phyloP scores from a whole-genome alignment of 2,888 invertebrate genomes.

The Mesodorylaimus sp. region DNA sequence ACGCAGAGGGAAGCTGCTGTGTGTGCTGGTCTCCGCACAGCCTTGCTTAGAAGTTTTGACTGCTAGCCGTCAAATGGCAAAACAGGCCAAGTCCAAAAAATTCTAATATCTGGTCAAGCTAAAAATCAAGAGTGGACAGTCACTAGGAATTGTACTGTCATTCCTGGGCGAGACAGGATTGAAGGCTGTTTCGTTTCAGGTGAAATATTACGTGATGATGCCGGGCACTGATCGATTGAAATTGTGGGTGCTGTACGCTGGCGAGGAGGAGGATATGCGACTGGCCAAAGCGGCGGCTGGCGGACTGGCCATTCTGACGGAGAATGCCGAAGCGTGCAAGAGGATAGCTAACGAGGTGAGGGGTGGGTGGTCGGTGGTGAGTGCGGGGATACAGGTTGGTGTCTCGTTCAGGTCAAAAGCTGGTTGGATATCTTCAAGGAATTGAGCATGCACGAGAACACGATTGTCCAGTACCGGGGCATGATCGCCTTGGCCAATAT shows the following conservation, averaged over 20 bases:
- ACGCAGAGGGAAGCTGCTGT: no score
- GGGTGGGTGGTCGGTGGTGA: not conserved
- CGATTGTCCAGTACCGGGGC: slow-evolving; percentile 24
- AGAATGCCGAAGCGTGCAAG: slow-evolving; percentile 15
- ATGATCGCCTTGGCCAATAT: slow-evolving; percentile 25
- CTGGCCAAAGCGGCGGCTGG: slow-evolving; percentile 17
- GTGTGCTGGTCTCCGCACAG: no score
- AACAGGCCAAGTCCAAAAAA: no score
- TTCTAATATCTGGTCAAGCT: no score
- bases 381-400: not conserved
- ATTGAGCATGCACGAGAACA: slow-evolving; percentile 23
- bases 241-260: slow-evolving; percentile 26
- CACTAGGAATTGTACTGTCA: not conserved
- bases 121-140: not conserved
- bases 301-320: slow-evolving; percentile 16
- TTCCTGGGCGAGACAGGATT: not conserved
- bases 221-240: slow-evolving; percentile 27
- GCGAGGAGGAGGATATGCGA: slow-evolving; percentile 22
- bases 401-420: slow-evolving; percentile 17
- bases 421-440: slow-evolving; percentile 26
- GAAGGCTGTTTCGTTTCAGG: slow-evolving; percentile 3
- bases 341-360: slow-evolving; percentile 16
- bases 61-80: no score
- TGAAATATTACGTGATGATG: slow-evolving; percentile 8
- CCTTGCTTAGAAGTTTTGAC: no score